A percentile compares a stretch with the other conserved stretches of the same genome.
These are phyloP conservation scores for Leucophora obtusa DNA, from an alignment of 2,888 invertebrate genomes.

Conservation along the genomic window DNA sequence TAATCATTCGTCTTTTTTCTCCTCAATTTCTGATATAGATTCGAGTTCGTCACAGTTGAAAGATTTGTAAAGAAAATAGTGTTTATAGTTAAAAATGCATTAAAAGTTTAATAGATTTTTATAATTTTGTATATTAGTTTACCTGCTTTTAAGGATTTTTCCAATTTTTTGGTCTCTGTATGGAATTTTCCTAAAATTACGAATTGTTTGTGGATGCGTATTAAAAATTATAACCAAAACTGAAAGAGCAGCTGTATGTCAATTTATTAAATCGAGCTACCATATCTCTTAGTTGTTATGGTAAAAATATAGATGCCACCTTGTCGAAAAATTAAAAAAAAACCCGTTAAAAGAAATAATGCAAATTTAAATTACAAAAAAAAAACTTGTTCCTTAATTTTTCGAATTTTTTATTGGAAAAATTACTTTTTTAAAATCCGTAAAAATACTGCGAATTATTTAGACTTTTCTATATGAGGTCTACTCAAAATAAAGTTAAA, in stretches of 20 bases:
- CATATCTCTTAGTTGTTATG: no score
- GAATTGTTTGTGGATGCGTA: conserved; percentile 30
- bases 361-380: no score
- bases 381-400: no score
- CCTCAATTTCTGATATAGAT: background rate
- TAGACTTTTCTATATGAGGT: no score
- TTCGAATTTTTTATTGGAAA: no score
- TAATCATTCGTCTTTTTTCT: conserved; percentile 43
- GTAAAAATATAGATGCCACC: no score
- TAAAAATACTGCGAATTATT: no score
- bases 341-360: no score
- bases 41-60: conserved; percentile 3
- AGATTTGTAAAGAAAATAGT: background rate
- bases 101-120: background rate
- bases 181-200: conserved; percentile 9
- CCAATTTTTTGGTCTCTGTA: background rate
- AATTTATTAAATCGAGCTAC: no score
- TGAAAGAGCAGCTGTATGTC: conserved; percentile 25
- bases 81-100: background rate
- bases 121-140: background rate
- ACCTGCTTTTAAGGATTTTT: background rate
- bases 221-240: conserved; percentile 1
- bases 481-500: no score
- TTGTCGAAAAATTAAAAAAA: no score
- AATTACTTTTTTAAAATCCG: no score